Evolutionary conservation across 2,113 vertebrate species (phyloP), one percentile per base, ranked within the genome.

Genomic region (Haliaeetus leucogaster): DNA sequence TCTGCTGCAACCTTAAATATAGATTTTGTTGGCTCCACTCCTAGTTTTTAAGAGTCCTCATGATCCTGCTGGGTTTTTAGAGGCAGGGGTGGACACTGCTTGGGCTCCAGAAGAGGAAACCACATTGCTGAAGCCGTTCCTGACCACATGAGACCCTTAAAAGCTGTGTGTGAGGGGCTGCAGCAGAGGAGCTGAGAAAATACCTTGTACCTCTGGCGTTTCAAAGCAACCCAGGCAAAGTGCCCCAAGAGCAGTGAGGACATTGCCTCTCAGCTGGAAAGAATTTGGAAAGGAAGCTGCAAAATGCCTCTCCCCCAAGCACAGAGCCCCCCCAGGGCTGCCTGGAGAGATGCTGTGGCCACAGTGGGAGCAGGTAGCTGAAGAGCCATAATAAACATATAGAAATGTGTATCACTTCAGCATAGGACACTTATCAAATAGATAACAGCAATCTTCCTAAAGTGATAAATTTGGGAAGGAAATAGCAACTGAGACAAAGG

Each of bases 241-340:
- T 38, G 6, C 14, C 21, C 14, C 45, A 42, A 36, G 13, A 40
- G 12, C 1, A 0, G 16, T 1, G 6, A 93, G 66, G 23, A 29
- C 15, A 16, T 67, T 83, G 26, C 23, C 8, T 67, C n/a, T 80
- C 47, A 40, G 16, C 10, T 67, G 58, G 62, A 67, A 16, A 17
- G 13, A 67, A 15, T 58, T 58, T 36, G 47, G 20, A 93, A 76
- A 76, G 21, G 43, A 86, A 80, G 27, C 16, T 63, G 27, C 18
- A 72, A 93, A 90, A 84, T 30, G 6, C 25, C 8, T 77, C 23
- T 77, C 81, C 13, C 17, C 21, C 16, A n/a, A 53, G 47, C 16
- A 63, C 0, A 0, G 21, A 72, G 16, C 6, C 6, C 16, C 5
- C 11, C n/a, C 9, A 10, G 18, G 7, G 4, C 61, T 23, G 11